Evolutionary conservation across 1,140 invertebrate species (phyloP).

Genomic region (Prorops nasuta): DNA sequence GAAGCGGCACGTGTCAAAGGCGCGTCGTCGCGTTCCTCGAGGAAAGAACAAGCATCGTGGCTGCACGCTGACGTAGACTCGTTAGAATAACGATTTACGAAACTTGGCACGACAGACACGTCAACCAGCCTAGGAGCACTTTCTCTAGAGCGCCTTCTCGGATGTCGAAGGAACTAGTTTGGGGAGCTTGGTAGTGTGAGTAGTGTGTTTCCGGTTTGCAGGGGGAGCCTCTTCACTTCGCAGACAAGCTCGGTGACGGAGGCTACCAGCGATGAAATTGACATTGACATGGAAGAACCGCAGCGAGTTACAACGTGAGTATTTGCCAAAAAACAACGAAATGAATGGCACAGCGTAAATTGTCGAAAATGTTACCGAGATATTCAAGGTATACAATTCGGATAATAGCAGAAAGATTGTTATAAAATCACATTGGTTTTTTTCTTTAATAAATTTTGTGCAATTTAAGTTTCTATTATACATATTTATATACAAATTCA

Average conservation of each 20-base stretch:
- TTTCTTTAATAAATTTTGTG: too few species aligned
- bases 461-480: neutral
- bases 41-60: too few species aligned
- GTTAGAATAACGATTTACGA: too few species aligned
- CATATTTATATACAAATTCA: neutral
- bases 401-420: neutral
- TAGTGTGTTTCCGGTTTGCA: slow-evolving; percentile 45
- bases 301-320: slow-evolving; percentile 68
- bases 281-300: slow-evolving; percentile 66
- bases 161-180: slow-evolving; percentile 19
- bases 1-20: too few species aligned
- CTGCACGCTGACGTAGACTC: too few species aligned
- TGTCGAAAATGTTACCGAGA: too few species aligned
- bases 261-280: slow-evolving; percentile 71
- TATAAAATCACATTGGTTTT: neutral
- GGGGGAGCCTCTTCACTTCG: slow-evolving; percentile 62
- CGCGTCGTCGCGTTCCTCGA: too few species aligned
- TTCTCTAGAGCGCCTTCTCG: slow-evolving; percentile 19
- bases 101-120: slow-evolving; percentile 17
- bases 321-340: too few species aligned
- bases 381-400: neutral
- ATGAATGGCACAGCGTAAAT: too few species aligned
- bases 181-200: slow-evolving; percentile 31
- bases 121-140: slow-evolving; percentile 19
- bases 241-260: slow-evolving; percentile 71